Evolutionary conservation across 1,140 invertebrate species (phyloP).

Genomic region (Fragariocoptes setiger): DNA sequence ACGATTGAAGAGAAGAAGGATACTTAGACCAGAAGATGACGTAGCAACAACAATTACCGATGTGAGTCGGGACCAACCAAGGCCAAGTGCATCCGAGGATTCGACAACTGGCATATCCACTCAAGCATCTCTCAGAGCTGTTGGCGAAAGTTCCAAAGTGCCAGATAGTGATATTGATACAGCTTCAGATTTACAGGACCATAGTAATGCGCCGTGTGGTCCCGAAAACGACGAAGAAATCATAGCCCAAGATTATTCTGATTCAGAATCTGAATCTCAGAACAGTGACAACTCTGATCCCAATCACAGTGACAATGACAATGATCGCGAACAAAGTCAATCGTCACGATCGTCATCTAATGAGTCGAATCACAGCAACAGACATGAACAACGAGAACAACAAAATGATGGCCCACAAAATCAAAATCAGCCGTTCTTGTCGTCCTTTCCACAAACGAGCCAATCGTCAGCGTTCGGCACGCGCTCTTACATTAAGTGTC

Average conservation of each 20-base stretch:
- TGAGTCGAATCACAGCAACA: not conserved
- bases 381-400: not conserved
- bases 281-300: too few species aligned
- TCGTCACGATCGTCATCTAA: not conserved
- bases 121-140: not conserved
- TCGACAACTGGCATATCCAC: not conserved
- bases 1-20: not conserved
- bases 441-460: too few species aligned
- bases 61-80: too few species aligned
- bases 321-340: not conserved
- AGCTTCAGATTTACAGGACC: not conserved
- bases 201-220: too few species aligned
- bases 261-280: too few species aligned
- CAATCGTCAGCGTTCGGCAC: not conserved
- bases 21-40: not conserved
- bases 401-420: not conserved
- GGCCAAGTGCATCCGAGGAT: too few species aligned
- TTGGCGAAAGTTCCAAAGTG: not conserved
- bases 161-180: not conserved
- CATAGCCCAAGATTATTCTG: not conserved
- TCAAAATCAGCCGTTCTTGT: not conserved
- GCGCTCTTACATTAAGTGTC: not conserved
- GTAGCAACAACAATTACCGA: not conserved
- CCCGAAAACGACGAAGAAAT: not conserved
- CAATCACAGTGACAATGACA: not conserved